Conservation (phyloP, 2,113 vertebrate species). For the Xiphophorus maculatus region DNA sequence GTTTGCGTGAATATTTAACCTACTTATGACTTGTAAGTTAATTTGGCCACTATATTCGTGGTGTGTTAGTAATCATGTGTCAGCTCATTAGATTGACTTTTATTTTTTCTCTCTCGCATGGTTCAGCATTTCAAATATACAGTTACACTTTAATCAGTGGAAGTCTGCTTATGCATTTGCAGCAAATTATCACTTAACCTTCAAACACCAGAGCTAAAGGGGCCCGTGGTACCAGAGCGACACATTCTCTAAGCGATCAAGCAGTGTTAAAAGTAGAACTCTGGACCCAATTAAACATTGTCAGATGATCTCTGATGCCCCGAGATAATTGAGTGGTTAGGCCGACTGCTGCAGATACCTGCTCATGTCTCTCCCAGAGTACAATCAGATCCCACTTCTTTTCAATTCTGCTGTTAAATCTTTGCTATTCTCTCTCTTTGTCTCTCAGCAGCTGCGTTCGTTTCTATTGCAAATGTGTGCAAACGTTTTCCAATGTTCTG, state of each 20-base stretch:
- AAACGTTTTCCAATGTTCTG: no score
- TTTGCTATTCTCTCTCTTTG: conserved; percentile 10
- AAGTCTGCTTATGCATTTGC: conserved; percentile 41
- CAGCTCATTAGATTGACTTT: conserved; percentile 53
- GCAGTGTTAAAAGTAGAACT: conserved; percentile 45
- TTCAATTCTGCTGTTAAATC: conserved; percentile 21
- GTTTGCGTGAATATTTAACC: not conserved
- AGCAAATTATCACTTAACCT: conserved; percentile 46
- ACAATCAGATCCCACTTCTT: conserved; percentile 42
- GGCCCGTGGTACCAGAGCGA: conserved; percentile 14
- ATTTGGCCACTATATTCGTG: conserved; percentile 37
- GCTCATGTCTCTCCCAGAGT: conserved; percentile 43
- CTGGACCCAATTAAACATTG: conserved; percentile 69
- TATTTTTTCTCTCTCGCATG: conserved; percentile 23
- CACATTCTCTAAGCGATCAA: conserved; percentile 36
- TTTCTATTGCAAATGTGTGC: no score
- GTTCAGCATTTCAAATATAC: conserved; percentile 53
- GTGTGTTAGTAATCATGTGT: conserved; percentile 43
- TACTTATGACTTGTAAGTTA: conserved; percentile 51
- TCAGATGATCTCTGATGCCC: conserved; percentile 56
- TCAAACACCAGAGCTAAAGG: conserved; percentile 20
- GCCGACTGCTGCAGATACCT: conserved; percentile 48
- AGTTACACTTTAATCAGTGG: conserved; percentile 55
- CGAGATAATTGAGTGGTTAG: conserved; percentile 64
- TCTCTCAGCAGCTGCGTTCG: not conserved